Base-by-base conservation (phyloP, 2,113 vertebrate genomes). In the Platichthys stellatus region DNA sequence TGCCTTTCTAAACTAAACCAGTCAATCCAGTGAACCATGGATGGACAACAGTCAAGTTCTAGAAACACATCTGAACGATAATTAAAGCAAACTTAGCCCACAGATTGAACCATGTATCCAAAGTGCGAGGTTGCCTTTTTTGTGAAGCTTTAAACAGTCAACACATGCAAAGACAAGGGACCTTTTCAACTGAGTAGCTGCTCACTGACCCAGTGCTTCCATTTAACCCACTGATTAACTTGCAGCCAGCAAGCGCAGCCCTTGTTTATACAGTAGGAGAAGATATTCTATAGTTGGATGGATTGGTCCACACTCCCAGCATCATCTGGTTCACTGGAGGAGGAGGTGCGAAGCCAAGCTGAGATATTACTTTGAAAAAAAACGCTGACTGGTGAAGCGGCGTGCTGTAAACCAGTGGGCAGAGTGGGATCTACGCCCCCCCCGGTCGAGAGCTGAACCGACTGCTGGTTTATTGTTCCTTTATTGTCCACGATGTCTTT, bases 401-500 rank as follows among this genome's bases (percentile, higher is more conserved):
- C 69, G 64, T 51, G 57, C 70, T 74, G 66, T 69, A 83, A 63
- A 72, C 72, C 78, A 74, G n/a, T 43, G 63, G 77, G 79, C 70
- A 71, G 0, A 49, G 23, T 56, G 61, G 81, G 83, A 83, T 82
- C 80, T 79, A 81, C 62, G 70, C 64, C 72, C 82, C 12, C 12
- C 3, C 26, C 26, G 65, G 76, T 49, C 86, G 65, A 84, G 53
- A 8, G 24, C 76, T 82, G 71, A 85, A 77, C 58, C 65, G 75
- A 54, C 76, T 49, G 40, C 88, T 82, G 81, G 71, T 87, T 89
- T 86, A 87, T 87, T 84, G 89, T 81, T 80, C 56, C 73, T 72
- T 78, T 82, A 83, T 86, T 86, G 84, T 78, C 78, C 84, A 69
- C 21, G 72, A 87, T 87, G 78, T 85, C 76, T 89, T 87, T 89